phyloP scores from a whole-genome alignment of 2,797 vertebrate genomes.

The Oryzias sinensis region DNA sequence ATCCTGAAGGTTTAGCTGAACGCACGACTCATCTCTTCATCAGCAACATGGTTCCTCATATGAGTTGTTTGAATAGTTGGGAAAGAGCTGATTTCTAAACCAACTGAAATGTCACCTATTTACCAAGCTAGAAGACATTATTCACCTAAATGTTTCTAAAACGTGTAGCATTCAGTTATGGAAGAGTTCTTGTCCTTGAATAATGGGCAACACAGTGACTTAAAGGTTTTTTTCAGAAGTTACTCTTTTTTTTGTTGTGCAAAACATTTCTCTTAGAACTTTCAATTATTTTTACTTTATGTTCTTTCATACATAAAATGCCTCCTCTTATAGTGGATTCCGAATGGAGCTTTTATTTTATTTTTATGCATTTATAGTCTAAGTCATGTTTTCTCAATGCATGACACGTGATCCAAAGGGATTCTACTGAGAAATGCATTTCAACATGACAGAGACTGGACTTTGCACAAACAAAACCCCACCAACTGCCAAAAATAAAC shows the following conservation, averaged over 20 bases:
- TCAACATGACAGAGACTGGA: background rate
- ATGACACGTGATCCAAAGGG: too few species aligned
- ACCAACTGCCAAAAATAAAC: background rate
- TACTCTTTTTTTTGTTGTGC: background rate
- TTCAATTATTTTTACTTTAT: background rate
- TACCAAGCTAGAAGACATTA: background rate
- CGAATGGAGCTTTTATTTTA: too few species aligned
- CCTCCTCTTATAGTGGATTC: too few species aligned
- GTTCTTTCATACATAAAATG: too few species aligned
- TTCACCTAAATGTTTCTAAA: background rate
- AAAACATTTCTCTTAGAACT: background rate
- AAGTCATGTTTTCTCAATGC: too few species aligned
- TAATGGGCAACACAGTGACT: too few species aligned
- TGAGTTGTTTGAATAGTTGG: background rate
- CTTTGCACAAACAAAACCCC: background rate
- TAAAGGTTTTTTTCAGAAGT: background rate
- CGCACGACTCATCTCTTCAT: background rate
- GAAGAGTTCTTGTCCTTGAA: background rate
- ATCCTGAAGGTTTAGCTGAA: too few species aligned
- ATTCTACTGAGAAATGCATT: too few species aligned
- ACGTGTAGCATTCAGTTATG: background rate
- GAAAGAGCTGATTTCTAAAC: background rate
- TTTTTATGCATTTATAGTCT: too few species aligned
- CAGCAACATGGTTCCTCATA: constrained; percentile 6
- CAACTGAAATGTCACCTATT: background rate